Evolutionary conservation across 2,888 invertebrate species (phyloP), one percentile per base, ranked within the genome.

Genomic region (Aporophyla nigra): DNA sequence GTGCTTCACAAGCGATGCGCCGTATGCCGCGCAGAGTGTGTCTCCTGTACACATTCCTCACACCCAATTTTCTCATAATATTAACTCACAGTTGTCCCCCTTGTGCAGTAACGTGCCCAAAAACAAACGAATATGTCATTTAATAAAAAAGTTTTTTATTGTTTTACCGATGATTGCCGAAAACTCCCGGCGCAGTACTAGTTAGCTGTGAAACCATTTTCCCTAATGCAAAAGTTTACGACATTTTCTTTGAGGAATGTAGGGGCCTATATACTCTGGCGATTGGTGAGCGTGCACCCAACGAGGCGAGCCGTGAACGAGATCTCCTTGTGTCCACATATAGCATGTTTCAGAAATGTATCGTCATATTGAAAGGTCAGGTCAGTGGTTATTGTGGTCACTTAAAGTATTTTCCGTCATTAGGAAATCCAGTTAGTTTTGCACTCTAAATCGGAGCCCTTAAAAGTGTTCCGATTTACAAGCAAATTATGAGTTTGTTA

Each of bases 151-250:
- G 27, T 71, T 83, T 54, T 12, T 49, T 74, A 71, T 76, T 84
- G 74, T 84, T 82, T 71, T 63, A 27, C 56, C 70, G 71, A 82
- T 78, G 78, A 82, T 82, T 84, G 70, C 67, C 67, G 74, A 74
- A 76, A 79, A 67, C 56, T 21, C 59, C 43, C 79, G 68, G 74
- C 70, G 61, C 33, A 14, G 6, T 56, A 24, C 68, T 70, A 84
- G 85, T 82, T 85, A 84, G 71, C 62, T 51, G 73, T 58, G 65
- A 63, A 73, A 62, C 40, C 78, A 75, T 82, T 84, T 78, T 82
- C 82, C 84, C 54, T 84, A 84, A 84, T 76, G 78, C 71, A 76
- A 69, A 84, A 84, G 82, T 78, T 84, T 74, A 70, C 70, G 74
- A 68, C 43, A 27, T 71, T 72, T 69, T 51, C 61, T 54, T 72